Conservation (phyloP, 2,888 invertebrate species). For the Synergus umbraculus region DNA sequence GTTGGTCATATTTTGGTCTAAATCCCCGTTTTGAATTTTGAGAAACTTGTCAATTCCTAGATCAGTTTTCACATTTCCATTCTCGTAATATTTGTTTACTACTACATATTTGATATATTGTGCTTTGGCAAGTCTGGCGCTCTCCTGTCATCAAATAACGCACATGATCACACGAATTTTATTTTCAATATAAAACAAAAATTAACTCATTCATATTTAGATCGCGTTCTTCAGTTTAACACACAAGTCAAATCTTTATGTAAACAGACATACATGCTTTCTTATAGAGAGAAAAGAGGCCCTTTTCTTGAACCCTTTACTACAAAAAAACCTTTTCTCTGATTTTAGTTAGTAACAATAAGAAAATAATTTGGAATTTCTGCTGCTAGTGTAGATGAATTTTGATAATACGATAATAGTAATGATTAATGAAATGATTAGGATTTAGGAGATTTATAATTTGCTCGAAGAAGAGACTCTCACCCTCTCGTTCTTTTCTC, state of each 20-base stretch:
- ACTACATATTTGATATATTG: conserved; percentile 66
- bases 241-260: background rate
- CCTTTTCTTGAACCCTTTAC: background rate
- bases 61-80: conserved; percentile 42
- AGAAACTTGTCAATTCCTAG: conserved; percentile 40
- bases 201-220: conserved; percentile 9
- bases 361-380: background rate
- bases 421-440: conserved; percentile 44
- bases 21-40: conserved; percentile 46
- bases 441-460: conserved; percentile 49
- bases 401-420: background rate
- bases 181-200: conserved; percentile 25
- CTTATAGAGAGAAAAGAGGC: background rate
- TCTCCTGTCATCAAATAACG: conserved; percentile 71
- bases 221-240: conserved; percentile 13
- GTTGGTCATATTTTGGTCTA: conserved; percentile 52
- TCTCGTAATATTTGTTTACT: conserved; percentile 33
- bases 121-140: conserved; percentile 77
- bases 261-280: background rate
- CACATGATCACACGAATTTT: conserved; percentile 39
- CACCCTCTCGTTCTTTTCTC: conserved; percentile 66
- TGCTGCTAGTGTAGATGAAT: background rate
- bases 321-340: background rate
- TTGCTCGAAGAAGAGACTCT: conserved; percentile 14
- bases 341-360: background rate